phyloP scores from a whole-genome alignment of 1,140 invertebrate genomes.

The Mizuhopecten yessoensis region DNA sequence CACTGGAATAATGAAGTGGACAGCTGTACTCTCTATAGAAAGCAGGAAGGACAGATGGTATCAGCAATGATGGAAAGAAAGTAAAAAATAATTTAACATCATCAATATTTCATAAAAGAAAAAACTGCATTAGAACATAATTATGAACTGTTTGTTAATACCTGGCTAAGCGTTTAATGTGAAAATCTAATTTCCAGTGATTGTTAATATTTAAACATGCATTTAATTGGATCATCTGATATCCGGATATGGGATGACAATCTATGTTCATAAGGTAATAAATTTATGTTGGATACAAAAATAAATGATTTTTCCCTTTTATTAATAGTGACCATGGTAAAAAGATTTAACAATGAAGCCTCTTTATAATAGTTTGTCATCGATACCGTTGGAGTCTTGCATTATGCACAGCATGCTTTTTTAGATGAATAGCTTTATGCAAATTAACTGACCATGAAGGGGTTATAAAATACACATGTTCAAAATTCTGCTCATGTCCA shows the following conservation, averaged over 20 bases:
- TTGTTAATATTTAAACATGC: neutral
- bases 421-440: neutral
- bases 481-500: neutral
- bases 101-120: slow-evolving; percentile 11
- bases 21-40: neutral
- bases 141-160: slow-evolving; percentile 4
- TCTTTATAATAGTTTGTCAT: neutral
- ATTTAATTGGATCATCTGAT: slow-evolving; percentile 11
- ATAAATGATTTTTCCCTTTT: neutral
- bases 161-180: neutral
- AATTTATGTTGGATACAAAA: neutral
- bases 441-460: slow-evolving; percentile 10
- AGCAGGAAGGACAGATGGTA: neutral
- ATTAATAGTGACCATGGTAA: neutral
- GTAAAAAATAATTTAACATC: slow-evolving; percentile 9
- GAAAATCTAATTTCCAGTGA: neutral
- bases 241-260: neutral
- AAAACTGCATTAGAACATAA: neutral
- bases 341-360: neutral
- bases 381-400: neutral
- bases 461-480: neutral
- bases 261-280: neutral
- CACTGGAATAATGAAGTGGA: neutral
- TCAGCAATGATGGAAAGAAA: neutral
- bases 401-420: neutral